Percentiles rank a stretch among this genome's conserved stretches.
phyloP scores from a whole-genome alignment of 2,888 invertebrate species.

The Fissipunctia ypsillon region DNA sequence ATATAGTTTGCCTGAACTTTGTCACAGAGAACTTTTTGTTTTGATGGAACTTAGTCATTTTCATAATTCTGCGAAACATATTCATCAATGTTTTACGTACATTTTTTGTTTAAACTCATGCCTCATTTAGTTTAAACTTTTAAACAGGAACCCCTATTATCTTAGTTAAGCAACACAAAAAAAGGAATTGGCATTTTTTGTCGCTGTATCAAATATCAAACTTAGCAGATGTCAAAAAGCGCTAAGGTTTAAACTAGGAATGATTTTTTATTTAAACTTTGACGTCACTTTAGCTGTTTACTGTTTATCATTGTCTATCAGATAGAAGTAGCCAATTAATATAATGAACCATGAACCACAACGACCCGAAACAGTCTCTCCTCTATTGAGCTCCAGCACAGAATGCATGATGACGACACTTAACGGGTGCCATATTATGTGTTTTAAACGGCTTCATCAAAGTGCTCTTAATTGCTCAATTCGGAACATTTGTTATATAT shows the following conservation, averaged over 20 bases:
- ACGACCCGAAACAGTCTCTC: background rate
- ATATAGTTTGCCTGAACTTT: slow-evolving; percentile 38
- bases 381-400: background rate
- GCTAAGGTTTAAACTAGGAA: no score
- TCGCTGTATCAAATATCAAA: background rate
- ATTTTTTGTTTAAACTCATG: background rate
- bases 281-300: no score
- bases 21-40: slow-evolving; percentile 3
- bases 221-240: background rate
- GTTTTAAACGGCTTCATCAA: slow-evolving; percentile 23
- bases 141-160: no score
- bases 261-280: background rate
- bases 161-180: background rate
- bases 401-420: slow-evolving; percentile 18
- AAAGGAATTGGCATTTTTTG: background rate
- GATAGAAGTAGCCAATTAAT: background rate
- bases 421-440: background rate
- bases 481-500: background rate
- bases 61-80: background rate
- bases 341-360: background rate
- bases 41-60: background rate
- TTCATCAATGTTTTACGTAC: background rate
- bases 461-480: slow-evolving; percentile 31
- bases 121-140: background rate
- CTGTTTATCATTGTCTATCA: background rate